These are phyloP conservation scores for Achlya flavicornis DNA, from an alignment of 2,888 invertebrate genomes.

Conservation along the genomic window DNA sequence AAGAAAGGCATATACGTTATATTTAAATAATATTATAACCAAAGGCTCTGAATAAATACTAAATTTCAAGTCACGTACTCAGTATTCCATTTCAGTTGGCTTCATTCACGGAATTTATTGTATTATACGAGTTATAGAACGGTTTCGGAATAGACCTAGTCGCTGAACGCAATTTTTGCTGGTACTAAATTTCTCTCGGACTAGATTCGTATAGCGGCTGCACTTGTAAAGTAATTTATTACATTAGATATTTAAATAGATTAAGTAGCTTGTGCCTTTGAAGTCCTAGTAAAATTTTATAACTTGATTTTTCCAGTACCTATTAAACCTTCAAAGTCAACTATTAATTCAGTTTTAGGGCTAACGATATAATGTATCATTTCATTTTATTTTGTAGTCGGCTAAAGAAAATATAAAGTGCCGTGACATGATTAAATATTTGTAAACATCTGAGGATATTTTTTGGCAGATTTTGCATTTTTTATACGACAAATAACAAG, in stretches of 20 bases:
- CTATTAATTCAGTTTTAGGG: too few relatives aligned
- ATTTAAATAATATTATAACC: slow-evolving; percentile 40
- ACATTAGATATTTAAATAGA: neutral
- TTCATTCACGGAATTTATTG: slow-evolving; percentile 55
- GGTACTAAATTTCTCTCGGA: slow-evolving; percentile 26
- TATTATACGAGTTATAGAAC: slow-evolving; percentile 43
- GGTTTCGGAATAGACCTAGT: slow-evolving; percentile 22
- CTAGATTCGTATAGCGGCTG: neutral
- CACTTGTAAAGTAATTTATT: neutral
- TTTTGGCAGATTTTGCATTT: too few relatives aligned
- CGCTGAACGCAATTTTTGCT: slow-evolving; percentile 31
- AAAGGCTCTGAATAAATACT: slow-evolving; percentile 40
- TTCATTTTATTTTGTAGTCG: too few relatives aligned
- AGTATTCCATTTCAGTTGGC: slow-evolving; percentile 57
- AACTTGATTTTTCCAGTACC: too few relatives aligned
- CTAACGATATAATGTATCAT: too few relatives aligned
- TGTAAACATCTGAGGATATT: too few relatives aligned
- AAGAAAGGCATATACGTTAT: slow-evolving; percentile 17
- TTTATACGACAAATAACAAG: too few relatives aligned
- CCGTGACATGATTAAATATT: too few relatives aligned
- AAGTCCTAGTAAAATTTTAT: neutral
- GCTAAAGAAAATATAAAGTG: too few relatives aligned
- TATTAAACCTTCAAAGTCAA: too few relatives aligned
- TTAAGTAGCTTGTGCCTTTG: neutral
- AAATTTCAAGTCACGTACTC: slow-evolving; percentile 55